phyloP scores from a whole-genome alignment of 2,113 vertebrate species.

The Chloebia gouldiae region DNA sequence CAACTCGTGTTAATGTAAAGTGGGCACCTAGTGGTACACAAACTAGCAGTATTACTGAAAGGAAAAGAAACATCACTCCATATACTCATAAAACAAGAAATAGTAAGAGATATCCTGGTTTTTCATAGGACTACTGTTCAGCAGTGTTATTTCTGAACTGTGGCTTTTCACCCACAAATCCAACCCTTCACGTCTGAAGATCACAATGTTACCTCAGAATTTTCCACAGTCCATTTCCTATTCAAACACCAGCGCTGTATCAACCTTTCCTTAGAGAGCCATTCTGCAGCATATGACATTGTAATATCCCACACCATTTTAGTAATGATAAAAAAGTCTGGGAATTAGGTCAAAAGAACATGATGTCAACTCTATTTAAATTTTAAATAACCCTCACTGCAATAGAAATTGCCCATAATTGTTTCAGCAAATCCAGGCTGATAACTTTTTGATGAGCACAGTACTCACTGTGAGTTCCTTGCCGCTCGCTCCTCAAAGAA shows the following conservation, averaged over 20 bases:
- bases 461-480: neutral
- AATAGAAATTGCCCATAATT: neutral
- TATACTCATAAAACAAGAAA: neutral
- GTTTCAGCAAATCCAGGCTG: neutral
- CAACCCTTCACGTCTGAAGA: neutral
- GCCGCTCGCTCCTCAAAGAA: neutral
- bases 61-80: neutral
- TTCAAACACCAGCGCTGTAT: constrained; percentile 13
- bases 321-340: neutral
- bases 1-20: neutral
- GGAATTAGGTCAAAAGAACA: constrained; percentile 37
- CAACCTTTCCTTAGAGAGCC: neutral
- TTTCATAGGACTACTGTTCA: neutral
- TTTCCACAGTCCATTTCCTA: constrained; percentile 8
- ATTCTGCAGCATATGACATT: neutral
- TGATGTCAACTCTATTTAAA: constrained; percentile 3
- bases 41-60: neutral
- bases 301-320: neutral
- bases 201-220: neutral
- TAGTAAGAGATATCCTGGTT: neutral
- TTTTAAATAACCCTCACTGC: constrained; percentile 10
- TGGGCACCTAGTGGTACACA: neutral
- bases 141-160: neutral
- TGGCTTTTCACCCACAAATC: neutral
- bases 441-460: neutral